Percentiles rank a stretch among this genome's conserved stretches.
phyloP scores from a whole-genome alignment of 2,113 vertebrate species.

The Entelurus aequoreus region DNA sequence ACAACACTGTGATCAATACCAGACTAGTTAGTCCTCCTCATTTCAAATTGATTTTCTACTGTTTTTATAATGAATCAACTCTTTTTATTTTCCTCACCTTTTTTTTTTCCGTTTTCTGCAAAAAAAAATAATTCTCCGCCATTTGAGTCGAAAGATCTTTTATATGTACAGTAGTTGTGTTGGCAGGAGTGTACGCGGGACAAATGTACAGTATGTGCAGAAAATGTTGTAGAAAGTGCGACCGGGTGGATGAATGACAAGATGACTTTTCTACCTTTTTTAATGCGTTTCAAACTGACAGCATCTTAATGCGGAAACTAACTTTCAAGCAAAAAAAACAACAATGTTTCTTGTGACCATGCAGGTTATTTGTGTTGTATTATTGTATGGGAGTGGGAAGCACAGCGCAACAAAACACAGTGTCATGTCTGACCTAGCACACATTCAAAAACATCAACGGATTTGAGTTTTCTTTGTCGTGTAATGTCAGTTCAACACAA shows the following conservation, averaged over 20 bases:
- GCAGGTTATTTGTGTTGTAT: background rate
- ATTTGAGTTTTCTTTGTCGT: no score
- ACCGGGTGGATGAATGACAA: constrained; percentile 24
- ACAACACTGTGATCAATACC: constrained; percentile 57
- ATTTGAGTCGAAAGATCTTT: constrained; percentile 28
- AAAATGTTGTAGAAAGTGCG: constrained; percentile 43
- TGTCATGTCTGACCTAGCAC: no score
- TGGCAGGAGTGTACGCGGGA: constrained; percentile 34
- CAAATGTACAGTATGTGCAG: constrained; percentile 32
- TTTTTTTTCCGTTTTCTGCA: constrained; percentile 16
- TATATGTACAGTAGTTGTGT: constrained; percentile 29
- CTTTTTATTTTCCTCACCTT: background rate
- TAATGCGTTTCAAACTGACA: constrained; percentile 2
- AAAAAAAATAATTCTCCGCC: constrained; percentile 20
- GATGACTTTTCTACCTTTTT: background rate
- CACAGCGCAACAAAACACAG: no score
- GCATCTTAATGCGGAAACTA: background rate
- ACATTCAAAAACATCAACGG: no score
- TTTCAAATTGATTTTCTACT: constrained; percentile 16
- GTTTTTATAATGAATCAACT: constrained; percentile 7
- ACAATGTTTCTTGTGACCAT: background rate
- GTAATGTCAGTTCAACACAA: no score
- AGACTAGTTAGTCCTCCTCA: constrained; percentile 16
- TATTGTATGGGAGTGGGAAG: background rate
- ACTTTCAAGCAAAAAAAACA: no score